Evolutionary conservation across 2,113 vertebrate genomes (phyloP).

Genomic region (Ciconia boyciana): DNA sequence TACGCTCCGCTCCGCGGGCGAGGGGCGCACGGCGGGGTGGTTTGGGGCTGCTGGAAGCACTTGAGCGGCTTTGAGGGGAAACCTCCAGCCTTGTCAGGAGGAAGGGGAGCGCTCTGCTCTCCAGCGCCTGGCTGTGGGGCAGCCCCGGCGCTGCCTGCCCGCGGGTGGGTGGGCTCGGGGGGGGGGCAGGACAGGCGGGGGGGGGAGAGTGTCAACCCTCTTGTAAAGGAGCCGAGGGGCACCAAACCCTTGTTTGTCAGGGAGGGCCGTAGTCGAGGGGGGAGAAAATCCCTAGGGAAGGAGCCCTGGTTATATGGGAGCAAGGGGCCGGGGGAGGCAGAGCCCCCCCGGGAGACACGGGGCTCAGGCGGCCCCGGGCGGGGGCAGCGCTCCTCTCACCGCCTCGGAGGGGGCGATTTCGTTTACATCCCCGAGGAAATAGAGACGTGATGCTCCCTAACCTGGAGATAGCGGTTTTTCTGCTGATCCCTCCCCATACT

Average conservation of each 20-base stretch:
- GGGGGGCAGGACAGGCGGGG: too few relatives aligned
- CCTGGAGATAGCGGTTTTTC: rapidly evolving
- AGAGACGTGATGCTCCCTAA: neutral
- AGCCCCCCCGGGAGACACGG: neutral
- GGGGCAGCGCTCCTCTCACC: neutral
- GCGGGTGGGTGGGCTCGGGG: rapidly evolving
- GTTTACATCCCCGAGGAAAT: neutral
- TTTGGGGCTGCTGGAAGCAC: neutral
- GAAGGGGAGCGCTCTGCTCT: neutral
- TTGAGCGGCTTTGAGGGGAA: neutral
- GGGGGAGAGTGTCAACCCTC: too few relatives aligned
- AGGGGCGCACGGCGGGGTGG: too few relatives aligned
- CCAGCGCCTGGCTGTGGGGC: neutral
- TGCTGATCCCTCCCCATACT: rapidly evolving
- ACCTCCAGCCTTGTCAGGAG: too few relatives aligned
- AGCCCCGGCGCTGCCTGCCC: neutral
- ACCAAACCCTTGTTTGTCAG: rapidly evolving
- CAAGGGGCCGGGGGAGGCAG: neutral
- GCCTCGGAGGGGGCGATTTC: neutral
- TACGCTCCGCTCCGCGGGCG: neutral
- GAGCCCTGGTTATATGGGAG: neutral
- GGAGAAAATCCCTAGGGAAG: neutral
- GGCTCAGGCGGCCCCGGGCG: neutral
- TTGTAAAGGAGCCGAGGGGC: too few relatives aligned
- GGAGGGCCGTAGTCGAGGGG: neutral